Conservation (phyloP, 2,113 vertebrate genomes). For the Pachyramphus minor region DNA sequence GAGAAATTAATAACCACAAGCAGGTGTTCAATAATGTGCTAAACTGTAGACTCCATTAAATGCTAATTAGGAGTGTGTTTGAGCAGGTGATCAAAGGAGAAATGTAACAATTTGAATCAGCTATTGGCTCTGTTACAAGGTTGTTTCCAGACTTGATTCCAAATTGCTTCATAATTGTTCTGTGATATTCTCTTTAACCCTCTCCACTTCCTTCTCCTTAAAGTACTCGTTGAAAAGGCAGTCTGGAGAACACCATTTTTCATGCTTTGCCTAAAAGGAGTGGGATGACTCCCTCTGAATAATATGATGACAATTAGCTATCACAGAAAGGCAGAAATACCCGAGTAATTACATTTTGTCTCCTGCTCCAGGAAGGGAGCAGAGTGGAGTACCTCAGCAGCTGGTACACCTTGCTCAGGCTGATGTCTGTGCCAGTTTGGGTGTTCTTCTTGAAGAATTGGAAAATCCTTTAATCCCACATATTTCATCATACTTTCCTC, state of each 20-base stretch:
- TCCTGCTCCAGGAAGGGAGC: neutral
- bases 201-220: conserved; percentile 10
- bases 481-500: neutral
- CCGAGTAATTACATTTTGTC: neutral
- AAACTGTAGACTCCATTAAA: conserved; percentile 26
- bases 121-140: conserved; percentile 42
- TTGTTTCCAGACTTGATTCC: conserved; percentile 49
- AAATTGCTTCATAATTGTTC: conserved; percentile 17
- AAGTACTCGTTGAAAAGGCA: neutral
- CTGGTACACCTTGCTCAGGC: neutral
- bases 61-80: neutral
- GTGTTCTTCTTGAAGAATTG: neutral
- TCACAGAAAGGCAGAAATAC: neutral
- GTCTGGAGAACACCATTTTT: neutral
- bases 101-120: neutral
- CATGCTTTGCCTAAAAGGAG: neutral
- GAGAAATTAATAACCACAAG: neutral
- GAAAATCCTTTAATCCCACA: neutral
- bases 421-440: neutral
- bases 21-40: conserved; percentile 23
- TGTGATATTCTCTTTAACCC: neutral
- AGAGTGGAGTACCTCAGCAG: neutral
- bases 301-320: neutral
- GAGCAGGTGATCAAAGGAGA: conserved; percentile 40
- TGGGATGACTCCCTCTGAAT: neutral